phyloP scores from a whole-genome alignment of 2,113 vertebrate genomes.

The Dryoscopus gambensis region DNA sequence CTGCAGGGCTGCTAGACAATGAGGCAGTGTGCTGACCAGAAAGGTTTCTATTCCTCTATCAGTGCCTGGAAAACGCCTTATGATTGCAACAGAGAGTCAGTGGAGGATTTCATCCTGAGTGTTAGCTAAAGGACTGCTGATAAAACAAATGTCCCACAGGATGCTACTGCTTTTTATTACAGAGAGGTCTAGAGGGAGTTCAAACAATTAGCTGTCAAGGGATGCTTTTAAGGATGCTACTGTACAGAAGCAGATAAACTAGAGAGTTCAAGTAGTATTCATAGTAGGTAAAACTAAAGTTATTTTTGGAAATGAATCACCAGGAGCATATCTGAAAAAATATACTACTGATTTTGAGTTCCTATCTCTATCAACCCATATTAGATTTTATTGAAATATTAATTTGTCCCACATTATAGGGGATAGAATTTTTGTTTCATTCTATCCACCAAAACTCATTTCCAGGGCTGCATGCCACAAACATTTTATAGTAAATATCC shows the following conservation, averaged over 20 bases:
- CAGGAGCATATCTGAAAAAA: background rate
- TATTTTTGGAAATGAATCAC: background rate
- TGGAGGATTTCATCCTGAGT: conserved; percentile 35
- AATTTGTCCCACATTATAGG: background rate
- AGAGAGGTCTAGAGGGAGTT: background rate
- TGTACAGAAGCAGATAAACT: background rate
- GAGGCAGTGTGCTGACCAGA: background rate
- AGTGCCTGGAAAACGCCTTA: background rate
- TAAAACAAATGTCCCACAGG: conserved; percentile 41
- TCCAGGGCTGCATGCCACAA: background rate
- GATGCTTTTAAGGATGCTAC: conserved; percentile 1
- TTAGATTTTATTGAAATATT: background rate
- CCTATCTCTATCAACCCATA: background rate
- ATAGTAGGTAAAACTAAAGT: background rate
- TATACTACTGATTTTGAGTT: background rate
- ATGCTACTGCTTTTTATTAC: conserved; percentile 34
- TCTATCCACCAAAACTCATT: background rate
- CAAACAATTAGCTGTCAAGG: conserved; percentile 7
- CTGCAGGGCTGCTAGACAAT: background rate
- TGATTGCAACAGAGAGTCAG: background rate
- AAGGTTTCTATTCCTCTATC: background rate
- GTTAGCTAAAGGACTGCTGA: conserved; percentile 40
- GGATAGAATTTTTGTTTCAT: background rate
- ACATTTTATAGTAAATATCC: background rate
- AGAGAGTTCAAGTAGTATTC: background rate